phyloP scores from a whole-genome alignment of 2,888 invertebrate species.

The Dyspetes luteomarginatus region DNA sequence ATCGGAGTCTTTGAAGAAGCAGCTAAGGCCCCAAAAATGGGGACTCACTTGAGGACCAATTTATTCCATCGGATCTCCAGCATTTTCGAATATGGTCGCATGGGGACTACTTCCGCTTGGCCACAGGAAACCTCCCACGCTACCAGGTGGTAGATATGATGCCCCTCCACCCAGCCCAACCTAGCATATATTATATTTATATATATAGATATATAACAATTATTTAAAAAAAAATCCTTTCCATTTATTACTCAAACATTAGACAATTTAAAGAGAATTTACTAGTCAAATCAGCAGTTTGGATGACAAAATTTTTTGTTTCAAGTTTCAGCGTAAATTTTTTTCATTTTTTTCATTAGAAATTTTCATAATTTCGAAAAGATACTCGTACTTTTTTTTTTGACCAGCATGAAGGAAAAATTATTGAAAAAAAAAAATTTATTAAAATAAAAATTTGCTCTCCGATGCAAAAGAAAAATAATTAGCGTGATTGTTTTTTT shows the following conservation, averaged over 20 bases:
- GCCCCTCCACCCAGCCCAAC: slow-evolving; percentile 80
- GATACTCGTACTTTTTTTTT: too few species aligned
- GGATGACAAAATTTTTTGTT: too few species aligned
- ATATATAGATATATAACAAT: slow-evolving; percentile 14
- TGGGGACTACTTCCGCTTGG: slow-evolving; percentile 80
- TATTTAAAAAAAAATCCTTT: neutral
- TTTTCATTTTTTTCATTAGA: too few species aligned
- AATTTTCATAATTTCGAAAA: too few species aligned
- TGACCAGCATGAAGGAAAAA: too few species aligned
- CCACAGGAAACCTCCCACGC: slow-evolving; percentile 81
- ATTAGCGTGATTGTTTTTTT: too few species aligned
- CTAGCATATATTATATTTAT: slow-evolving; percentile 68
- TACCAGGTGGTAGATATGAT: slow-evolving; percentile 81
- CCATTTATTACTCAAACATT: slow-evolving; percentile 15
- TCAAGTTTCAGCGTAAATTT: too few species aligned
- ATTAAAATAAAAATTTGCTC: too few species aligned
- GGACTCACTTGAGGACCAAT: neutral
- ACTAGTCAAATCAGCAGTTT: too few species aligned
- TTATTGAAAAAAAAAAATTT: too few species aligned
- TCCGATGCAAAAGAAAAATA: too few species aligned
- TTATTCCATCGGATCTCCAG: slow-evolving; percentile 81
- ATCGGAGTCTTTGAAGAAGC: neutral
- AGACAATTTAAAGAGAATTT: too few species aligned
- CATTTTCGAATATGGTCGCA: slow-evolving; percentile 81
- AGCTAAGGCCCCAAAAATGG: neutral